Evolutionary conservation across 2,797 vertebrate species (phyloP).

Genomic region (Pangasius krempfi): DNA sequence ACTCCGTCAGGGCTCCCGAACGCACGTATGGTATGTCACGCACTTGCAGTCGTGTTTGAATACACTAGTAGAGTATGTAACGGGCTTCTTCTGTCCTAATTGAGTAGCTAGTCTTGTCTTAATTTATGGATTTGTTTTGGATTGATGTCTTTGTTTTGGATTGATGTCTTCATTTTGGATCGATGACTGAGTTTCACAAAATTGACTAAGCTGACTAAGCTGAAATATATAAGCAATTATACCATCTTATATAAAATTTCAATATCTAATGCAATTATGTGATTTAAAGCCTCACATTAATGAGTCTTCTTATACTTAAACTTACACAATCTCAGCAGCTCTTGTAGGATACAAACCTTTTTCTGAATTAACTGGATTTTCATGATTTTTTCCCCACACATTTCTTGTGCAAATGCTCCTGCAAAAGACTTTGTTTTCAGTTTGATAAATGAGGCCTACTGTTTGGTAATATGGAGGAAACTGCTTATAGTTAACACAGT

Average conservation of each 20-base stretch:
- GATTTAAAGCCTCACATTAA: background rate
- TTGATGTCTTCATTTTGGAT: background rate
- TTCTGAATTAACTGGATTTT: background rate
- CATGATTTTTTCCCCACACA: background rate
- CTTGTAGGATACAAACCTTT: background rate
- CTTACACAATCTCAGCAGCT: background rate
- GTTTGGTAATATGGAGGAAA: background rate
- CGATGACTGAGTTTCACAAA: background rate
- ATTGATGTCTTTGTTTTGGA: background rate
- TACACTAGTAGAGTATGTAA: no score
- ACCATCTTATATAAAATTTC: background rate
- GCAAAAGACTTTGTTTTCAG: background rate
- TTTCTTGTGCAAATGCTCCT: background rate
- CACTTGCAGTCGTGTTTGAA: no score
- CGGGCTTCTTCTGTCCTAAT: background rate
- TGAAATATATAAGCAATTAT: background rate
- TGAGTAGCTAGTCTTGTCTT: background rate
- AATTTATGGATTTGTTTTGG: background rate
- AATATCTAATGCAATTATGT: background rate
- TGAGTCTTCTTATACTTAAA: background rate
- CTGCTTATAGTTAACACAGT: background rate
- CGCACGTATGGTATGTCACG: background rate
- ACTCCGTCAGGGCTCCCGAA: background rate
- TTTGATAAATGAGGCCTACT: slow-evolving; percentile 1
- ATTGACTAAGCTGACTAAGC: background rate